Conservation (phyloP, 2,113 vertebrate genomes). For the Phaethon lepturus region DNA sequence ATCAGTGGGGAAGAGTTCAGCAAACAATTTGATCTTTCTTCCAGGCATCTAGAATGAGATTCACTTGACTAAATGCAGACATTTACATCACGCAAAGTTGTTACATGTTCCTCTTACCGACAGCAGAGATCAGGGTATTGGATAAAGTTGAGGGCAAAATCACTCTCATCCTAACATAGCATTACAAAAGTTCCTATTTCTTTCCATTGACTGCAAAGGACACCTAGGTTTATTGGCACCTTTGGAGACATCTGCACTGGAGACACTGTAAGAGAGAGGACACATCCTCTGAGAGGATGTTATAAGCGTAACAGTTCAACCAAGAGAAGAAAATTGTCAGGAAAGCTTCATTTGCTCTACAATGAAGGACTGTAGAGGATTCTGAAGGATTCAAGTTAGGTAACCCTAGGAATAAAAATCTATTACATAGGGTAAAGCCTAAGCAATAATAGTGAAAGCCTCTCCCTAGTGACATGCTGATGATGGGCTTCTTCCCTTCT, state of each 20-base stretch:
- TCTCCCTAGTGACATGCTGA: not conserved
- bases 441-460: not conserved
- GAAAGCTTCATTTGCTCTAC: not conserved
- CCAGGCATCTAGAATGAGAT: not conserved
- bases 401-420: not conserved
- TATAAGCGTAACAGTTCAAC: not conserved
- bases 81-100: not conserved
- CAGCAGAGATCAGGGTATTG: not conserved
- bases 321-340: not conserved
- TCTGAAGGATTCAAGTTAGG: not conserved
- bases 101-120: not conserved
- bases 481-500: not conserved
- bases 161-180: not conserved
- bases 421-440: not conserved
- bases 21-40: not conserved
- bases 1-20: not conserved
- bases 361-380: too few relatives aligned
- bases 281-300: not conserved
- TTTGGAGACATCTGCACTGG: not conserved
- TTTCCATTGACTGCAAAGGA: not conserved
- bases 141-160: not conserved
- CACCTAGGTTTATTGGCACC: not conserved
- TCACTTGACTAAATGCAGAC: not conserved
- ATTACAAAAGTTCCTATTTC: not conserved
- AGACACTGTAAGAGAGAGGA: not conserved